Evolutionary conservation across 2,797 vertebrate genomes (phyloP).

Genomic region (Acanthis flammea): DNA sequence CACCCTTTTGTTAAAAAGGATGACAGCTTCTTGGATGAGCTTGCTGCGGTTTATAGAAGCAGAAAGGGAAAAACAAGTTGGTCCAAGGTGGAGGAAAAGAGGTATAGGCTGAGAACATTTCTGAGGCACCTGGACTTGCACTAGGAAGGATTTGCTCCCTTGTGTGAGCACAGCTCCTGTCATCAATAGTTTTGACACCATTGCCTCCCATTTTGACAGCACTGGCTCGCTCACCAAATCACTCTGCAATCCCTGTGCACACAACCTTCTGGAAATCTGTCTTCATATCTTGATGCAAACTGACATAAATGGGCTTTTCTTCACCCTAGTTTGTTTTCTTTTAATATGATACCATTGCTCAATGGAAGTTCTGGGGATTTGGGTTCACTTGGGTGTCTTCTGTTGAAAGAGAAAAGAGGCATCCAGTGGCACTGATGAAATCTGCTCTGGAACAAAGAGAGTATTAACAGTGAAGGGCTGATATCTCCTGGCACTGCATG

Average conservation of each 20-base stretch:
- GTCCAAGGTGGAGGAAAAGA: background rate
- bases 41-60: background rate
- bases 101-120: background rate
- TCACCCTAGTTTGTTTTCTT: background rate
- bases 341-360: slow-evolving; percentile 10
- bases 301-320: background rate
- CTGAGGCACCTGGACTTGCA: slow-evolving; percentile 16
- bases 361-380: background rate
- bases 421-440: background rate
- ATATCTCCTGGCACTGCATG: background rate
- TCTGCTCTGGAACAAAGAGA: background rate
- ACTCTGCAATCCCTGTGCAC: background rate
- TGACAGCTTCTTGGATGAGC: slow-evolving; percentile 56
- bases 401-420: slow-evolving; percentile 17
- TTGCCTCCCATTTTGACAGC: slow-evolving; percentile 30
- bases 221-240: background rate
- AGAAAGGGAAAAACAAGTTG: slow-evolving; percentile 19
- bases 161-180: background rate
- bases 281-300: background rate
- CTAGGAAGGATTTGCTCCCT: slow-evolving; percentile 14
- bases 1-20: slow-evolving; percentile 15
- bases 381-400: background rate
- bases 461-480: background rate
- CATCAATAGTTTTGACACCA: background rate
- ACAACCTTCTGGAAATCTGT: slow-evolving; percentile 3